Conservation (phyloP, 2,888 invertebrate genomes). For the Cheilosia urbana region DNA sequence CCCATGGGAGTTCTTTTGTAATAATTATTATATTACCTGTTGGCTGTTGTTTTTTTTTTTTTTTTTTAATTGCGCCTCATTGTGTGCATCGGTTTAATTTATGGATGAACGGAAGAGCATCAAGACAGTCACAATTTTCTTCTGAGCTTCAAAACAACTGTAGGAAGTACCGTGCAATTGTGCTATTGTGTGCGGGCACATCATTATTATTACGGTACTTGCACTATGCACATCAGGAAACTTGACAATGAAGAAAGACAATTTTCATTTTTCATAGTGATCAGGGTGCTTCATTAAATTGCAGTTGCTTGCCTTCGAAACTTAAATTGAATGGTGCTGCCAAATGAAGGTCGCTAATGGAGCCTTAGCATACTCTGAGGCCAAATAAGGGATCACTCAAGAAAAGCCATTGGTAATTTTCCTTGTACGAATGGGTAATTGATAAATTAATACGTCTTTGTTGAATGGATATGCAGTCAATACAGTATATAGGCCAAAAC, state of each 20-base stretch:
- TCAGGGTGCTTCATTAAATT: neutral
- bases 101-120: conserved; percentile 52
- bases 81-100: conserved; percentile 26
- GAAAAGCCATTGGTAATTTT: neutral
- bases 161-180: conserved; percentile 38
- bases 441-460: neutral
- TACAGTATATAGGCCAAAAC: conserved; percentile 30
- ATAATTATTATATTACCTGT: conserved; percentile 24
- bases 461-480: neutral
- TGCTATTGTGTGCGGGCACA: conserved; percentile 37
- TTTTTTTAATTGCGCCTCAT: conserved; percentile 32
- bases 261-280: neutral
- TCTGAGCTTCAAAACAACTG: neutral
- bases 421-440: neutral
- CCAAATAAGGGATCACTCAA: neutral
- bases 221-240: conserved; percentile 1
- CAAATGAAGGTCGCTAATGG: no score
- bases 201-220: conserved; percentile 54
- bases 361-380: no score
- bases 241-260: conserved; percentile 43
- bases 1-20: conserved; percentile 36
- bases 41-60: conserved; percentile 8
- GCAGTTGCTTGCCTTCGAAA: no score
- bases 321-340: no score
- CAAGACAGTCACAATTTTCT: conserved; percentile 41